Evolutionary conservation across 2,797 vertebrate genomes (phyloP).

Genomic region (Acomys russatus): DNA sequence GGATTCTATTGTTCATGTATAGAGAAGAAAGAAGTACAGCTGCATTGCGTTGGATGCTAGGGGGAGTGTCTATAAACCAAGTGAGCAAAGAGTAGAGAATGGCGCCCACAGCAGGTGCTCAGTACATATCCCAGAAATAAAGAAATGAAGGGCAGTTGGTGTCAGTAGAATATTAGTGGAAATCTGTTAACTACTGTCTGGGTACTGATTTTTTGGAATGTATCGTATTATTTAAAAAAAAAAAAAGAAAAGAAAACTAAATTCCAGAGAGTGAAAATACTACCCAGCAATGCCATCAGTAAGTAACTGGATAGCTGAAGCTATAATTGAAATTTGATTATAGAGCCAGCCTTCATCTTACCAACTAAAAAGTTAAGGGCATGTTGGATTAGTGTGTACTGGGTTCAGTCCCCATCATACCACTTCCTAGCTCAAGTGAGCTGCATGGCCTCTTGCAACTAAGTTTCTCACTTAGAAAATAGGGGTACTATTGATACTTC

Average conservation of each 20-base stretch:
- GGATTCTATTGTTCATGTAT: neutral
- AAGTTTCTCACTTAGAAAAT: neutral
- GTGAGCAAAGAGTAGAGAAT: neutral
- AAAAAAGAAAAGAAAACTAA: neutral
- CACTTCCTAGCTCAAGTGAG: neutral
- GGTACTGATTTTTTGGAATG: neutral
- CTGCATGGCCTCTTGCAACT: neutral
- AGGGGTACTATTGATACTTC: neutral
- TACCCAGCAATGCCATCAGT: neutral
- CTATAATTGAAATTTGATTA: constrained; percentile 22
- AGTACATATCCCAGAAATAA: neutral
- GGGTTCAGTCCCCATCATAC: neutral
- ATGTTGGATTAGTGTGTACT: neutral
- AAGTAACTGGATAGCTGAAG: neutral
- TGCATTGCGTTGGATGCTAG: neutral
- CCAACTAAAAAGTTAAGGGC: neutral
- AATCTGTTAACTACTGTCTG: neutral
- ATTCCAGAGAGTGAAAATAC: constrained; percentile 28
- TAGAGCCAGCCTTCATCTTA: neutral
- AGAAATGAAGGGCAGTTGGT: neutral
- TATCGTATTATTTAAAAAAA: constrained; percentile 35
- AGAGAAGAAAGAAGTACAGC: neutral
- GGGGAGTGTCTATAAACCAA: neutral
- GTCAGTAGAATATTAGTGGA: neutral
- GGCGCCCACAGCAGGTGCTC: neutral